Evolutionary conservation across 2,888 invertebrate species (phyloP).

Genomic region (Bhutanitis thaidina): DNA sequence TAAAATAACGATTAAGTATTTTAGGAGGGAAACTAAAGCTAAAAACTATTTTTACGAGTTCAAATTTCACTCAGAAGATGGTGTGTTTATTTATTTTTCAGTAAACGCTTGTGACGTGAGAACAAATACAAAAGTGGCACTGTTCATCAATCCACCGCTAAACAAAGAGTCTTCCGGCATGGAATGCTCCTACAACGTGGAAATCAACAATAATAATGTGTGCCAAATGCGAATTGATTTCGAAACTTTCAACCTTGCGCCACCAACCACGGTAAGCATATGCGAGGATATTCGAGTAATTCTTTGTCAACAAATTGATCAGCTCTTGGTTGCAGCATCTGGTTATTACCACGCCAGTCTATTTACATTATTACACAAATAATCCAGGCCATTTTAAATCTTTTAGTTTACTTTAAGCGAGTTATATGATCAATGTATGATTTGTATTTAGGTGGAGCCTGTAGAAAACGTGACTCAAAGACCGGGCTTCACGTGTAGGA

Average conservation of each 20-base stretch:
- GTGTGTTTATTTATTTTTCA: constrained; percentile 32
- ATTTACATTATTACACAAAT: too few relatives aligned
- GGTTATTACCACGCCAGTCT: too few relatives aligned
- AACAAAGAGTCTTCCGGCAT: constrained; percentile 61
- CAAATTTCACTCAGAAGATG: constrained; percentile 24
- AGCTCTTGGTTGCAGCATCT: too few relatives aligned
- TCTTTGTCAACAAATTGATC: too few relatives aligned
- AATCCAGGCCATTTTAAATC: too few relatives aligned
- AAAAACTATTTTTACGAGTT: neutral
- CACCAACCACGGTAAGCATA: constrained; percentile 61
- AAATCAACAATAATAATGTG: constrained; percentile 79
- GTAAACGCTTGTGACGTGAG: constrained; percentile 70
- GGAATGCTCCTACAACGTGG: constrained; percentile 77
- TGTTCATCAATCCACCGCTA: constrained; percentile 72
- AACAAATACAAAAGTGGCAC: constrained; percentile 62
- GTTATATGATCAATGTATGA: constrained; percentile 2
- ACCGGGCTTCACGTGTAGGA: constrained; percentile 68
- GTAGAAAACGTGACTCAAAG: constrained; percentile 68
- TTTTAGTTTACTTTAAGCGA: too few relatives aligned
- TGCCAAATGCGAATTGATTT: constrained; percentile 82
- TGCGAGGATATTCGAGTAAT: neutral
- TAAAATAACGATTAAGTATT: too few relatives aligned
- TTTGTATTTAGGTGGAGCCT: constrained; percentile 54
- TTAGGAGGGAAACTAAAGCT: too few relatives aligned
- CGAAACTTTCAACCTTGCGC: constrained; percentile 75